phyloP scores from a whole-genome alignment of 2,797 vertebrate species.

The Intellagama lesueurii region DNA sequence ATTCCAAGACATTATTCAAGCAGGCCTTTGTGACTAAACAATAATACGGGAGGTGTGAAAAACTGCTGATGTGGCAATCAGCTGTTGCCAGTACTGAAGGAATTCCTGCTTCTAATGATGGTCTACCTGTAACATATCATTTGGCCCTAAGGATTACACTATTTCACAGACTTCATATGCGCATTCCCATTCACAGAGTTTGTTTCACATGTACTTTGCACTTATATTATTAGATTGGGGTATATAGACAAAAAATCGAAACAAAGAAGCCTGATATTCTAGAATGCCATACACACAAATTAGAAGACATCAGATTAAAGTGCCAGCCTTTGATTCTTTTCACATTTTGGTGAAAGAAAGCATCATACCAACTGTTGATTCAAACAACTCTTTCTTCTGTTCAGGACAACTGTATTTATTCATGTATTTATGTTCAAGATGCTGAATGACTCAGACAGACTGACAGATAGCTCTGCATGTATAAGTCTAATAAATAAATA shows the following conservation, averaged over 20 bases:
- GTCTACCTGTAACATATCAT: no score
- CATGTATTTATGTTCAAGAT: not conserved
- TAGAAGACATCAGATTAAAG: not conserved
- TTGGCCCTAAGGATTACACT: not conserved
- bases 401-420: no score
- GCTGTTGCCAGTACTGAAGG: no score
- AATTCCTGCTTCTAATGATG: not conserved
- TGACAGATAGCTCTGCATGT: not conserved
- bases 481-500: not conserved
- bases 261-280: not conserved
- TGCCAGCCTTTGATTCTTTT: not conserved
- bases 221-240: not conserved
- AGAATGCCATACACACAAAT: not conserved
- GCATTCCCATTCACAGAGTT: no score
- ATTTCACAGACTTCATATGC: not conserved
- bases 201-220: no score
- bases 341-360: not conserved
- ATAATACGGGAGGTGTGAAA: no score
- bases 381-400: not conserved
- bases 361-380: not conserved
- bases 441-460: not conserved
- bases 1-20: no score
- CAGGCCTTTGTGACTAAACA: no score
- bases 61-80: no score
- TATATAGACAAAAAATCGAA: not conserved